These are phyloP conservation scores for Silvanus unidentatus DNA, from an alignment of 2,888 invertebrate species.

Conservation along the genomic window DNA sequence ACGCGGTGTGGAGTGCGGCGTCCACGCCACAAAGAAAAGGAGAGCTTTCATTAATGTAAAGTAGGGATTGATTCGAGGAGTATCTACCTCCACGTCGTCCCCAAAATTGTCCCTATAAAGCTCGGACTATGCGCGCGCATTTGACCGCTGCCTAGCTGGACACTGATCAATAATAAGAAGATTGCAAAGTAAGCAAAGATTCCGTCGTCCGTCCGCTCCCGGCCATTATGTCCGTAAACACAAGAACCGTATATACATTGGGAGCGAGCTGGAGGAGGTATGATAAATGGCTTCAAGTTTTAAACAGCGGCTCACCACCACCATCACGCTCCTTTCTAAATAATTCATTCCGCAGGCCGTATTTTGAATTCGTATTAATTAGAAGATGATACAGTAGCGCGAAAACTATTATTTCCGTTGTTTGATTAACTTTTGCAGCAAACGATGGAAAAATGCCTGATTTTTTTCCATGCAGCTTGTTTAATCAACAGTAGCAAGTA, in stretches of 20 bases:
- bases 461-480: no score
- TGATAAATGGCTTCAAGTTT: no score
- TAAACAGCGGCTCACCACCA: no score
- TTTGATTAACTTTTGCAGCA: no score
- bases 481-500: no score
- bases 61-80: slow-evolving; percentile 34
- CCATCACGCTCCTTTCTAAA: no score
- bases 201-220: slow-evolving; percentile 23
- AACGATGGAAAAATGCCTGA: background rate
- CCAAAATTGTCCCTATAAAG: slow-evolving; percentile 23
- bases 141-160: slow-evolving; percentile 46
- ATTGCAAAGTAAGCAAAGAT: slow-evolving; percentile 50
- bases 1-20: slow-evolving; percentile 28
- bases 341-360: no score
- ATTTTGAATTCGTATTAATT: no score
- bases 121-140: slow-evolving; percentile 46
- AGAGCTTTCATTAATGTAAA: slow-evolving; percentile 37
- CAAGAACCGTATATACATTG: slow-evolving; percentile 5
- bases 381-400: no score
- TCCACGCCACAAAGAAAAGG: slow-evolving; percentile 30
- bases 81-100: slow-evolving; percentile 23
- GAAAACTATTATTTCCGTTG: no score
- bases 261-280: background rate
- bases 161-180: slow-evolving; percentile 51
- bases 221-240: slow-evolving; percentile 21